Conservation (phyloP, 2,797 vertebrate species). For the Artibeus jamaicensis region DNA sequence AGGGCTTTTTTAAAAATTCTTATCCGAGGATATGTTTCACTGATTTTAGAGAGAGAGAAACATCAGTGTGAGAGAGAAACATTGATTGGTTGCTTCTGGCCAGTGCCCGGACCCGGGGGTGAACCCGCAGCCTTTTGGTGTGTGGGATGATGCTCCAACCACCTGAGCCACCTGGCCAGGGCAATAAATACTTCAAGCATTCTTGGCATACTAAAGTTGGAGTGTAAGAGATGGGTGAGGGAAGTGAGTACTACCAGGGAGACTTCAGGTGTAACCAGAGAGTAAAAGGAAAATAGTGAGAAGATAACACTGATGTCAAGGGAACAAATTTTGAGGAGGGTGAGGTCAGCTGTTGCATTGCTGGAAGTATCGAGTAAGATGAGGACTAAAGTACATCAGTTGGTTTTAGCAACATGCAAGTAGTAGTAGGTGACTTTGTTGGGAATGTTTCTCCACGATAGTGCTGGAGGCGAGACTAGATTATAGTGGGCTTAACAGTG, state of each 20-base stretch:
- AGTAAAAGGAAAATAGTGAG: not conserved
- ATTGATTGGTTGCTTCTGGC: not conserved
- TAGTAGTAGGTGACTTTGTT: not conserved
- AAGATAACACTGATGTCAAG: not conserved
- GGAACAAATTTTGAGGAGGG: not conserved
- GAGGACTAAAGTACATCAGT: not conserved
- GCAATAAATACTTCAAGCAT: not conserved
- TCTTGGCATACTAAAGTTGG: not conserved
- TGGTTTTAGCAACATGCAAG: not conserved
- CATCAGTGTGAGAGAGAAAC: not conserved
- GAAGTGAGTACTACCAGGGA: not conserved
- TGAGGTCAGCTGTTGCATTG: not conserved
- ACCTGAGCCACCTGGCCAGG: not conserved
- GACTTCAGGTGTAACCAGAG: not conserved
- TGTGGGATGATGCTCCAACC: not conserved
- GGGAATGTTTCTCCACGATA: not conserved
- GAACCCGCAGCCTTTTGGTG: not conserved
- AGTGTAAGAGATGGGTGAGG: not conserved
- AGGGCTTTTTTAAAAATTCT: not conserved
- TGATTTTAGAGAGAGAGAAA: not conserved
- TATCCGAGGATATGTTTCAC: not conserved
- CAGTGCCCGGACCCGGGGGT: too few species aligned
- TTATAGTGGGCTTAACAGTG: not conserved
- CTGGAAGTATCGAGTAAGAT: not conserved
- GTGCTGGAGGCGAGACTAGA: not conserved